Base-by-base conservation (phyloP, 2,888 invertebrate species). In the Lepidochrysops patricia region DNA sequence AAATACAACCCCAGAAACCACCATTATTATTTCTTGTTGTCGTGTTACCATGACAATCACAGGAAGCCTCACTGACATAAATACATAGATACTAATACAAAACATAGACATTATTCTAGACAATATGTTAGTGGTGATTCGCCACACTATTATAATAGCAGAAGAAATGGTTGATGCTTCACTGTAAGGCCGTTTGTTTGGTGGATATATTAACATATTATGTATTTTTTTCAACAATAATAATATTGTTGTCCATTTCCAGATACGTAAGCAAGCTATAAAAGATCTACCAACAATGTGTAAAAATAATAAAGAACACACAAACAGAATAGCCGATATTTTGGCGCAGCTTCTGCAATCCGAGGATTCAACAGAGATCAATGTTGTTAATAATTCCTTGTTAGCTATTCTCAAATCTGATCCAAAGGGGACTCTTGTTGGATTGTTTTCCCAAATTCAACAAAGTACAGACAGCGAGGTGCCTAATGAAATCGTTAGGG, bases 211-310 rank as follows among this genome's bases (percentile, higher is more conserved):
- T n/a, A n/a, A n/a, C n/a, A n/a, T n/a, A n/a, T n/a, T n/a, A n/a
- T 35, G 1, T 35, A 54, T 43, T 26, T 50, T 49, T 2, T 43
- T 9, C 27, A n/a, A 13, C 26, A 35, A 29, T 26, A 27, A 52
- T 60, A 49, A 19, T 5, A 12, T 12, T 19, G 34, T 25, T 15
- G 4, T 9, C 32, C 23, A 23, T 48, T 52, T 79, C 57, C 76
- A 97, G 97, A 97, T 97, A 71, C 92, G 98, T 19, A 97, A 97
- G 74, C 97, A 97, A 89, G 98, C 97, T 12, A 97, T 98, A 68
- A 97, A 97, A 84, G 95, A 96, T 76, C 89, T 99, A 64, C 97
- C 98, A 9, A 90, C 92, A 48, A 88, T 98, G 62, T 98, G 97
- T 75, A 96, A 96, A 80, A 96, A 95, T 68, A 93, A 93, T 62